These are phyloP conservation scores for Apamea epomidion DNA, from an alignment of 2,888 invertebrate genomes.

Conservation along the genomic window DNA sequence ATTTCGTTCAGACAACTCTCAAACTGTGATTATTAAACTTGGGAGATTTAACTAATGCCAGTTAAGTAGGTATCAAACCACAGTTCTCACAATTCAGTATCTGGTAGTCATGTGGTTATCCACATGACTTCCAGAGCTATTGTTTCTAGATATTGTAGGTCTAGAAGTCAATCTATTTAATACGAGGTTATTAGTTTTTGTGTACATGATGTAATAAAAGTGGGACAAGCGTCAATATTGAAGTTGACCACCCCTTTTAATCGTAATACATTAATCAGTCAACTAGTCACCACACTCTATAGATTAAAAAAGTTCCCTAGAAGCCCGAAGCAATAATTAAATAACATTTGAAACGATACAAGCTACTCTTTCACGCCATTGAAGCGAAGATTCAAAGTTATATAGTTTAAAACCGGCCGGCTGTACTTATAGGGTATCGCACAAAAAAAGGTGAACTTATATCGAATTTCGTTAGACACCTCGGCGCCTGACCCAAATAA, in stretches of 20 bases:
- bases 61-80: no score
- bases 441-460: conserved; percentile 57
- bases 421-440: conserved; percentile 62
- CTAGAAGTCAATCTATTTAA: background rate
- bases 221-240: background rate
- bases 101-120: no score
- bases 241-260: background rate
- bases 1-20: background rate
- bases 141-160: background rate
- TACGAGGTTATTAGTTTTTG: background rate
- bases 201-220: background rate
- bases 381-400: conserved; percentile 22
- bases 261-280: background rate
- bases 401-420: conserved; percentile 49
- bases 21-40: background rate
- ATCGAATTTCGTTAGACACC: conserved; percentile 75
- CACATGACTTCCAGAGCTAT: background rate
- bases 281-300: background rate
- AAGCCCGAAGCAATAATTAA: conserved; percentile 28
- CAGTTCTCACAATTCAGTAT: no score
- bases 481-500: conserved; percentile 76
- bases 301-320: background rate
- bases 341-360: conserved; percentile 27
- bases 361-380: conserved; percentile 22
- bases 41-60: no score